Conservation (phyloP, 2,797 vertebrate genomes). For the Liparis tanakae region DNA sequence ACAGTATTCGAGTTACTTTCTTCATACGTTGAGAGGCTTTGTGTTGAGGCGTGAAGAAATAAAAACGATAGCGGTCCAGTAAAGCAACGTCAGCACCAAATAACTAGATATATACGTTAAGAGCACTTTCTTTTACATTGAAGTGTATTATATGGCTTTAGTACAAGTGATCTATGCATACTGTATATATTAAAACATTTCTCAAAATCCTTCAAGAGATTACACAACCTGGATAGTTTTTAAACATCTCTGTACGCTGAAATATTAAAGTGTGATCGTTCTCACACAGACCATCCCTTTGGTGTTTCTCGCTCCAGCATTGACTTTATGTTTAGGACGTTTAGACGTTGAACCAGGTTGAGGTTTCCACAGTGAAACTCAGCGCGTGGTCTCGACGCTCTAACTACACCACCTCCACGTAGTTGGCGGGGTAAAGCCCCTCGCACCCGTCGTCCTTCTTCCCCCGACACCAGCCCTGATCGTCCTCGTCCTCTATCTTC, state of each 20-base stretch:
- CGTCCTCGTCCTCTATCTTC: conserved; percentile 86
- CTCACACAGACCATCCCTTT: conserved; percentile 43
- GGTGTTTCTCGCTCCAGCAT: conserved; percentile 29
- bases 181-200: conserved; percentile 71
- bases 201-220: conserved; percentile 58
- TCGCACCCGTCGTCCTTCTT: conserved; percentile 83
- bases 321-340: conserved; percentile 15
- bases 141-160: conserved; percentile 63
- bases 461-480: conserved; percentile 87
- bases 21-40: conserved; percentile 48
- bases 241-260: conserved; percentile 29
- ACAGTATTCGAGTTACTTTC: conserved; percentile 47
- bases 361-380: conserved; percentile 29
- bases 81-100: conserved; percentile 54
- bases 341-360: conserved; percentile 19
- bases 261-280: not conserved
- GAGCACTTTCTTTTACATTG: conserved; percentile 48
- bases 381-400: conserved; percentile 1
- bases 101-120: conserved; percentile 41
- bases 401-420: conserved; percentile 81
- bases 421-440: conserved; percentile 86
- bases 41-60: conserved; percentile 21
- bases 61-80: conserved; percentile 26
- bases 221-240: conserved; percentile 34
- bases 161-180: conserved; percentile 49